Evolutionary conservation across 2,113 vertebrate genomes (phyloP), one percentile per base, ranked within the genome.

Genomic region (Barnardius zonarius): DNA sequence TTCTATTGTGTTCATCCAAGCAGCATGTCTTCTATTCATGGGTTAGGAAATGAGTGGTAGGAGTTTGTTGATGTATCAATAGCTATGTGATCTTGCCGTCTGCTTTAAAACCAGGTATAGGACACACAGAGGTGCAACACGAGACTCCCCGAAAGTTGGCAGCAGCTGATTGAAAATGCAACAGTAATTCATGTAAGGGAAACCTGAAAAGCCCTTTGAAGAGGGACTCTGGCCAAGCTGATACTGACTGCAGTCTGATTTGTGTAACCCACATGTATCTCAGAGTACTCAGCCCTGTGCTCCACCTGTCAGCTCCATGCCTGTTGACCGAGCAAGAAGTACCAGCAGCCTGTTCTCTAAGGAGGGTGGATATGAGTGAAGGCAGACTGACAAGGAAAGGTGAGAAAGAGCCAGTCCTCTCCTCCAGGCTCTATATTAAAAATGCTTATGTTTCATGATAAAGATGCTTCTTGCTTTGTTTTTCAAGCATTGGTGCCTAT

Each of bases 191-290:
- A 83, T 2, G 0, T 5, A 30, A 62, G 46, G 0, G 7, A 87
- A 68, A 70, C 18, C 59, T 94, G 80, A 83, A 74, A 91, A 90
- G 76, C 39, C 39, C 23, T 92, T 92, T 78, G 64, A 86, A 81
- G 63, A 87, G 11, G 37, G 25, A n/a, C 25, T 28, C 57, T 94
- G 62, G 28, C 66, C 74, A 82, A 83, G 41, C 41, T 66, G n/a
- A 76, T 85, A 70, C 7, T 0, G 0, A 61, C 59, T 3, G 0
- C 31, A 57, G 85, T 13, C 82, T 67, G 59, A 85, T 74, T 44
- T 90, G 52, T 85, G 61, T 49, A 77, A 49, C 25, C 31, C 59
- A 59, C 0, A 0, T 16, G 1, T 41, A 69, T 30, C 74, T 54
- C 20, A 6, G 33, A 79, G 83, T 22, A 59, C 73, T 78, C 70